Base-by-base conservation (phyloP, 2,888 invertebrate species). In the Heteropelma amictum region DNA sequence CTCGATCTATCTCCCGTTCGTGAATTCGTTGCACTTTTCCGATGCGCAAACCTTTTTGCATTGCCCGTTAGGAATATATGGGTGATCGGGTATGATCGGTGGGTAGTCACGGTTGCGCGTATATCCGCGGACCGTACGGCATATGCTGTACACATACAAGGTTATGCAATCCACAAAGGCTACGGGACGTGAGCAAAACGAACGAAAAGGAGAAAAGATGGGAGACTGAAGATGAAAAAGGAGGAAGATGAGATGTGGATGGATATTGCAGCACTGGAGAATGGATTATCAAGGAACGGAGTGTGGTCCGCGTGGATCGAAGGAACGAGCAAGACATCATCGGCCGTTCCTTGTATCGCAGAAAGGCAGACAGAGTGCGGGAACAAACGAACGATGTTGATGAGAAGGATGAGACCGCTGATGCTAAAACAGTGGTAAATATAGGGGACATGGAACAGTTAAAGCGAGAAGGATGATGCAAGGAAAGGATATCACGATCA, bases 61-160 rank as follows among this genome's bases (percentile, higher is more conserved):
- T 40, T 73, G 70, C 76, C 77, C 79, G 79, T 79, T 79, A 79
- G 77, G 72, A 79, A 77, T 79, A 79, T 77, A 77, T 79, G 79
- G 79, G 79, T 79, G 79, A 79, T 79, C 76, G 54, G 79, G 74
- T 77, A 74, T 70, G 77, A 79, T 77, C 76, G 54, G 51, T 19
- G 26, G 67, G 72, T 64, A 63, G 72, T 74, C 76, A 79, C 64
- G 76, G 81, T 81, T 81, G 82, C 84, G 82, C 80, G 82, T 79
- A 79, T 72, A 78, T 70, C 75, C 71, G 70, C 81, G 72, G 77
- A 81, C 79, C 80, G 80, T 79, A 81, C 78, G 74, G 61, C 75
- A 23, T 14, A 26, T 35, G 7, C 21, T 17, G 71, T 76, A 40
- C 61, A 70, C 61, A 47, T 75, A 67, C 61, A 69, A 33, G 38